Base-by-base conservation (phyloP, 2,888 invertebrate genomes). In the Sinelater perroti region DNA sequence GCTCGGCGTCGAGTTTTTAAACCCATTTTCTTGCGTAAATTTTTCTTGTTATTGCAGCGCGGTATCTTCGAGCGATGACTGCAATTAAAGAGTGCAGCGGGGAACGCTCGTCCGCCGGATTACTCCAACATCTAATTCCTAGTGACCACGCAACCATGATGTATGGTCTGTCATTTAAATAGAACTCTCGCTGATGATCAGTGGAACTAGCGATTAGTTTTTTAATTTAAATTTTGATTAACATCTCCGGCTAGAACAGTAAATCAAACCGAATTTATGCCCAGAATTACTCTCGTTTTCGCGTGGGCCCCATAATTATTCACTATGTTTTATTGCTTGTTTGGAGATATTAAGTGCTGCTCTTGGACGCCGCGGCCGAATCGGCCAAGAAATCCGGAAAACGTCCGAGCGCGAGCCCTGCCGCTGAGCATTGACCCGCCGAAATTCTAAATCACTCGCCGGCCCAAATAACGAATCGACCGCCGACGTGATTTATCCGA, bases 401-500 rank as follows among this genome's bases (percentile, higher is more conserved):
- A n/a, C n/a, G n/a, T n/a, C n/a, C n/a, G n/a, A n/a, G n/a, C 11
- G 11, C 16, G 33, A 13, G 11, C 7, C 33, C 8, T 16, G 16
- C 4, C 33, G 16, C n/a, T 36, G n/a, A 36, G 4, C 18, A 18
- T 13, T 36, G 36, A 36, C 36, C 17, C 14, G 16, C n/a, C 36
- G 4, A 36, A 11, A 11, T 18, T 36, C 8, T n/a, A 18, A n/a
- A 13, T 36, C 30, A 26, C 30, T 13, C 18, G n/a, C 10, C 13
- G 38, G 21, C 21, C 13, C 1, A 38, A 33, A 38, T 38, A 38
- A 40, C 24, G 40, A 40, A 40, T 40, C 24, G 40, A 40, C 40
- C 30, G 30, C 47, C 42, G 40, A 53, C 20, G 40, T 52, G 51
- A 57, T 57, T 57, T 57, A 54, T 58, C 11, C 18, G 31, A 38